Conservation (phyloP, 2,888 invertebrate species). For the Aquatica leii region DNA sequence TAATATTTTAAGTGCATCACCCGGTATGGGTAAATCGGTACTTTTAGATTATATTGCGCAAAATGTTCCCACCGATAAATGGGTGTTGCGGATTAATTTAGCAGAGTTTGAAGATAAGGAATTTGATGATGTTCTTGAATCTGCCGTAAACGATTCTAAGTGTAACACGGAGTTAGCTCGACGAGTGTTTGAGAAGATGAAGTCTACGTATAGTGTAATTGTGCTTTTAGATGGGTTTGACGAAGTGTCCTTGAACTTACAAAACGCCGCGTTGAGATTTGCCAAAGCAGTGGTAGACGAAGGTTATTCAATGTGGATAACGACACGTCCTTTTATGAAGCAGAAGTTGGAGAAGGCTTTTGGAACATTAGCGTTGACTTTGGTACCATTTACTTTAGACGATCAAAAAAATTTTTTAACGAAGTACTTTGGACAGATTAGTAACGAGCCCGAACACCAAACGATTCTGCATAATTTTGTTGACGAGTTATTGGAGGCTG, state of each 20-base stretch:
- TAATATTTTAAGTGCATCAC: constrained; percentile 13
- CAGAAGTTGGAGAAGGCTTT: constrained; percentile 6
- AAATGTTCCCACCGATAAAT: not conserved
- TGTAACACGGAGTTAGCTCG: not conserved
- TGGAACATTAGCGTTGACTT: constrained; percentile 8
- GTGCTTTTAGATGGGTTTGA: constrained; percentile 25
- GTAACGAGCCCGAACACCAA: not conserved
- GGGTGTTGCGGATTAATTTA: constrained; percentile 16
- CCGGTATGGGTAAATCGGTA: constrained; percentile 23
- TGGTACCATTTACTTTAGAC: not conserved
- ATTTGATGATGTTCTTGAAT: not conserved
- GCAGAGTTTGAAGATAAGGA: constrained; percentile 4
- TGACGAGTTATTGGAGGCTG: not conserved
- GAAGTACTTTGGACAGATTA: not conserved
- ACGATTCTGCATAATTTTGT: not conserved
- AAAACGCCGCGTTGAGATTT: constrained; percentile 10
- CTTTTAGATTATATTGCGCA: constrained; percentile 14
- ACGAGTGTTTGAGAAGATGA: constrained; percentile 10
- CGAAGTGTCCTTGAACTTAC: constrained; percentile 12
- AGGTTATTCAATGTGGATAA: constrained; percentile 21
- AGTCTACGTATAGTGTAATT: constrained; percentile 4
- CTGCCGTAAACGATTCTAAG: too few relatives aligned
- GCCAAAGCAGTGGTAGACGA: not conserved
- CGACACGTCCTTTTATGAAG: constrained; percentile 22
- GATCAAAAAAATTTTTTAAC: constrained; percentile 12